phyloP scores from a whole-genome alignment of 2,113 vertebrate genomes.

The Pseudorectes ferrugineus region DNA sequence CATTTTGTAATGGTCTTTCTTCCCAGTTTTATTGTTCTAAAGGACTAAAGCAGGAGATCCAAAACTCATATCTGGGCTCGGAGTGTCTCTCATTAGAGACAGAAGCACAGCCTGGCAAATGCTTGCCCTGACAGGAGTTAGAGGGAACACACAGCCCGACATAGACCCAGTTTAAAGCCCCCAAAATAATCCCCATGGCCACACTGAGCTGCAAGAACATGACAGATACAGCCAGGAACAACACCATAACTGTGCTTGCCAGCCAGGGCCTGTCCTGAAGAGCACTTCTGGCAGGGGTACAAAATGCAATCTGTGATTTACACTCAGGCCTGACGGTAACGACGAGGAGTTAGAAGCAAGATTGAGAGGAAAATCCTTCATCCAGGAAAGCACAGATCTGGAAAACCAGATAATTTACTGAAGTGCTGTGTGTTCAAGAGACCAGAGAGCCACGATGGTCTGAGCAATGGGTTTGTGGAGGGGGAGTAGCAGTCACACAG shows the following conservation, averaged over 20 bases:
- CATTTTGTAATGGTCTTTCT: not conserved
- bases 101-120: not conserved
- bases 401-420: not conserved
- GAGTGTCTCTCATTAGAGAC: not conserved
- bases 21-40: not conserved
- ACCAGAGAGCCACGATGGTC: not conserved
- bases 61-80: not conserved
- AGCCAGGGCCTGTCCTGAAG: not conserved
- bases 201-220: fast-evolving
- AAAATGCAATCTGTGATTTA: not conserved
- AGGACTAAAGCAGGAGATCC: not conserved
- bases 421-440: not conserved
- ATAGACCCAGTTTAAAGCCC: not conserved
- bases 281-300: not conserved
- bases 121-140: not conserved
- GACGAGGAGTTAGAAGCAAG: fast-evolving
- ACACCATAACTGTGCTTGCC: fast-evolving
- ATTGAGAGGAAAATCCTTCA: not conserved
- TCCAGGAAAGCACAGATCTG: not conserved
- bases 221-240: fast-evolving
- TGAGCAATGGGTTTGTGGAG: not conserved
- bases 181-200: not conserved
- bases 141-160: not conserved
- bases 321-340: not conserved
- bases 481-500: not conserved